A percentile compares a stretch with the other conserved stretches of the same genome.
These are phyloP conservation scores for Carapus acus DNA, from an alignment of 2,797 vertebrate species.

Conservation along the genomic window DNA sequence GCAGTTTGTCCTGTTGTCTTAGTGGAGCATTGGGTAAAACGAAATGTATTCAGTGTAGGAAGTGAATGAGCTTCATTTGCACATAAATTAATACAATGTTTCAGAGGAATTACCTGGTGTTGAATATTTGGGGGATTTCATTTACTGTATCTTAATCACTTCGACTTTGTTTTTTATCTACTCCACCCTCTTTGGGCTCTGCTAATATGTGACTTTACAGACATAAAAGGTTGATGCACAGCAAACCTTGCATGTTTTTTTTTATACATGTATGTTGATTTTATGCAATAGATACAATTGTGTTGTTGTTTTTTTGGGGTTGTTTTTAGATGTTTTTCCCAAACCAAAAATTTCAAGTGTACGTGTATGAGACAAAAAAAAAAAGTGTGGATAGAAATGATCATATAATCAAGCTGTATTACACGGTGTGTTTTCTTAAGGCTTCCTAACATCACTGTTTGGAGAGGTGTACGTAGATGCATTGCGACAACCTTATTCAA, in stretches of 20 bases:
- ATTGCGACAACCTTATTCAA: slow-evolving; percentile 46
- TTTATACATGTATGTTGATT: slow-evolving; percentile 61
- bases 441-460: slow-evolving; percentile 39
- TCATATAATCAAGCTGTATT: slow-evolving; percentile 53
- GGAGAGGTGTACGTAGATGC: slow-evolving; percentile 48
- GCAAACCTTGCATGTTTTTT: slow-evolving; percentile 63
- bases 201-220: slow-evolving; percentile 36
- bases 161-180: slow-evolving; percentile 42
- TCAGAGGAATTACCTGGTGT: slow-evolving; percentile 34
- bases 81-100: slow-evolving; percentile 59
- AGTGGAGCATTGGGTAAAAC: slow-evolving; percentile 32
- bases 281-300: slow-evolving; percentile 59
- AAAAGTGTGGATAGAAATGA: slow-evolving; percentile 58
- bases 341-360: slow-evolving; percentile 65
- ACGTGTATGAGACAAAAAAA: slow-evolving; percentile 57
- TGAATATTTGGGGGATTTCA: slow-evolving; percentile 29
- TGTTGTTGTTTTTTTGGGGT: slow-evolving; percentile 53
- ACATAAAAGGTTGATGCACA: slow-evolving; percentile 54
- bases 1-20: slow-evolving; percentile 32
- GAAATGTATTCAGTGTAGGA: slow-evolving; percentile 48
- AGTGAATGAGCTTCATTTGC: slow-evolving; percentile 66
- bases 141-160: slow-evolving; percentile 33
- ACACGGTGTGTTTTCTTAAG: slow-evolving; percentile 44
- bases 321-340: slow-evolving; percentile 61
- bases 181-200: slow-evolving; percentile 28